Evolutionary conservation across 2,113 vertebrate species (phyloP).

Genomic region (Uropsilus gracilis): DNA sequence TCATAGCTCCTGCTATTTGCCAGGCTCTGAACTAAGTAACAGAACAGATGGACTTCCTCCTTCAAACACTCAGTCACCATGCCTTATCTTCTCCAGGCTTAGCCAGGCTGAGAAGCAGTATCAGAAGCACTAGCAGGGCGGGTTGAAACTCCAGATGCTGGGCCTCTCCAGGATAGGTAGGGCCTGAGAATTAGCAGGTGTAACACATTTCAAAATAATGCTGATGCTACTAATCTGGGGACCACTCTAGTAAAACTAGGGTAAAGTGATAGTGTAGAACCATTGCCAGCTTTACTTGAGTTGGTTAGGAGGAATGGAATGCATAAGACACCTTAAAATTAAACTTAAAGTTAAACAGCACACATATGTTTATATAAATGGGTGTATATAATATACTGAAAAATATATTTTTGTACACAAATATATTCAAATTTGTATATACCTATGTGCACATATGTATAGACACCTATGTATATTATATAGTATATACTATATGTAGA

Average conservation of each 20-base stretch:
- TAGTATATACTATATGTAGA: neutral
- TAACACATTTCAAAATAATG: neutral
- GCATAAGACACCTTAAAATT: neutral
- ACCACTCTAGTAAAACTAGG: neutral
- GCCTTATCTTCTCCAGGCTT: neutral
- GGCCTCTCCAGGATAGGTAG: neutral
- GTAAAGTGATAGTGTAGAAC: neutral
- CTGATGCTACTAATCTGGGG: neutral
- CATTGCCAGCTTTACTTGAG: neutral
- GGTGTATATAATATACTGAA: neutral
- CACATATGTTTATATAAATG: neutral
- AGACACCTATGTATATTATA: neutral
- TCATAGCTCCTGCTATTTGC: neutral
- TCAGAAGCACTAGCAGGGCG: neutral
- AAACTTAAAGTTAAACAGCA: slow-evolving; percentile 5
- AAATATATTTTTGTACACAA: neutral
- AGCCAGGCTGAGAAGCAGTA: neutral
- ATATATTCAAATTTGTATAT: neutral
- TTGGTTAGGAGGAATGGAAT: neutral
- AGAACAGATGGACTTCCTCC: neutral
- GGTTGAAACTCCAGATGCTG: neutral
- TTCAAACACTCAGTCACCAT: neutral
- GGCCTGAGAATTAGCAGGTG: neutral
- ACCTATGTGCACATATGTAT: neutral
- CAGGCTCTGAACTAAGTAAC: neutral